Conservation (phyloP, 1,140 invertebrate genomes). For the Anoplolepis gracilipes region DNA sequence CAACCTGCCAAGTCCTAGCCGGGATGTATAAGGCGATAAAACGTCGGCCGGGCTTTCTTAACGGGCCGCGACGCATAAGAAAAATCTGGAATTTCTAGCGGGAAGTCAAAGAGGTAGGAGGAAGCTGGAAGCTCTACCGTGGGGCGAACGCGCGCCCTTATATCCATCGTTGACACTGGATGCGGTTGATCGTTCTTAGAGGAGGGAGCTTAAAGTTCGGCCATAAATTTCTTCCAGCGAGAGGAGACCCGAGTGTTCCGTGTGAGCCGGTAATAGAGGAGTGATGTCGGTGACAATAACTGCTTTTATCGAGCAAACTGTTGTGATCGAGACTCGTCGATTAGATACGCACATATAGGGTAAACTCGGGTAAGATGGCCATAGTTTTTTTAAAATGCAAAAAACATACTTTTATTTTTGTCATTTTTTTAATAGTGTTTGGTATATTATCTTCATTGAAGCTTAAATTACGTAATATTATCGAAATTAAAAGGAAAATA, state of each 20-base stretch:
- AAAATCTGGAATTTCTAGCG: slow-evolving; percentile 64
- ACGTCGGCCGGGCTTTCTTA: slow-evolving; percentile 59
- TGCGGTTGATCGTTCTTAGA: slow-evolving; percentile 45
- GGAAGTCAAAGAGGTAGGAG: not conserved
- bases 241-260: slow-evolving; percentile 49
- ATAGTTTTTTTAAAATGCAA: too few relatives aligned
- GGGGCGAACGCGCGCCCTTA: slow-evolving; percentile 24
- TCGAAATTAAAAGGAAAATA: too few relatives aligned
- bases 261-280: slow-evolving; percentile 57
- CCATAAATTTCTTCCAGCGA: slow-evolving; percentile 67
- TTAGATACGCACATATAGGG: not conserved
- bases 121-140: slow-evolving; percentile 13
- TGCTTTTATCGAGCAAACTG: slow-evolving; percentile 60
- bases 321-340: slow-evolving; percentile 44
- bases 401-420: too few relatives aligned
- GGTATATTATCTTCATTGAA: too few relatives aligned
- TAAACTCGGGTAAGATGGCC: too few relatives aligned
- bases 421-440: too few relatives aligned
- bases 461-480: too few relatives aligned
- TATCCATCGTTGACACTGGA: slow-evolving; percentile 62
- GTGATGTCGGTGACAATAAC: slow-evolving; percentile 64
- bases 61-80: slow-evolving; percentile 57
- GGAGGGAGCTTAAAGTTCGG: slow-evolving; percentile 53
- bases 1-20: slow-evolving; percentile 37
- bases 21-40: slow-evolving; percentile 68